Evolutionary conservation across 2,888 invertebrate species (phyloP), one percentile per base, ranked within the genome.

Genomic region (Cheilosia vernalis): DNA sequence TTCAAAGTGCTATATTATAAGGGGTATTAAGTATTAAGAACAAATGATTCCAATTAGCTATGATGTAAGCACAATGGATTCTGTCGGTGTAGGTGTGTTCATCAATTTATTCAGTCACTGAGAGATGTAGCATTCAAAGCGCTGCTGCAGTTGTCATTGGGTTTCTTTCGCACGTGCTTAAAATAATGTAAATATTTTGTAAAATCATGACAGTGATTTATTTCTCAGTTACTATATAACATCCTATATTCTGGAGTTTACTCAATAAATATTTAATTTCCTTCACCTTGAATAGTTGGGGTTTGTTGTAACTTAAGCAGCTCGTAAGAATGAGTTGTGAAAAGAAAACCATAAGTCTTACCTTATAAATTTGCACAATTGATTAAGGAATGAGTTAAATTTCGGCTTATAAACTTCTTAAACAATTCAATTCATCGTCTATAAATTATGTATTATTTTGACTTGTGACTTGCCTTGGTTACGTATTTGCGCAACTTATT

Each of bases 361-460:
- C n/a, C 13, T 42, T 42, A 5, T 4, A 42, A 42, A n/a, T 42
- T 42, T 42, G 42, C 42, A 42, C 42, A 13, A 42, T n/a, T 42
- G 15, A 42, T 13, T 44, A 3, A 47, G 9, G 17, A 47, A 47
- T 4, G 47, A 47, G 47, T 47, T 47, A 10, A n/a, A 9, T 47
- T 42, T 42, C 42, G 42, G 4, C 13, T 42, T 0, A 5, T 9
- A 30, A 27, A 30, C 7, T 44, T 47, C 17, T 47, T 2, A 17
- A 47, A 19, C 47, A 19, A 47, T 19, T 17, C 3, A 17, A 19
- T 44, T 47, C 9, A 19, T 17, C 10, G 19, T 47, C 56, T 17
- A 56, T 56, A 19, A 56, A 33, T 17, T 56, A 56, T 56, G n/a
- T 37, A 19, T 56, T 56, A n/a, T 30, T 33, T 56, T 56, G 56